Percentiles rank a stretch among this genome's conserved stretches.
These are phyloP conservation scores for Phalera bucephala DNA, from an alignment of 2,888 invertebrate genomes.

Conservation along the genomic window DNA sequence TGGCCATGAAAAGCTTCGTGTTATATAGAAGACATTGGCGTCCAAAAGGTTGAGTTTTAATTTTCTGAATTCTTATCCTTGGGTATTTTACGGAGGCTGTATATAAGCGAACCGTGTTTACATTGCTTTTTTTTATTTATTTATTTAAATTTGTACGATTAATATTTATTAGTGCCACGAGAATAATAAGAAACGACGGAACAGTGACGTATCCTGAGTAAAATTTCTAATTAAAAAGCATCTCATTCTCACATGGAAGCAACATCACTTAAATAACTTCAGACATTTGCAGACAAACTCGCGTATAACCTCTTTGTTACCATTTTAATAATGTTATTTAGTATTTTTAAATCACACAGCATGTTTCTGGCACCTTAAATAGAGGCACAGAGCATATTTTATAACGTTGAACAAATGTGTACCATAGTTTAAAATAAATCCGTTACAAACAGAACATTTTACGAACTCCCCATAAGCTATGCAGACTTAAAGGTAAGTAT, in stretches of 20 bases:
- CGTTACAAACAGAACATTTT: too few relatives aligned
- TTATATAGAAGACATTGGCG: too few relatives aligned
- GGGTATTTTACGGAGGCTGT: neutral
- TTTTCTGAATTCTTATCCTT: constrained; percentile 2
- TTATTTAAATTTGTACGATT: constrained; percentile 1
- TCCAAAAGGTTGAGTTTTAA: too few relatives aligned
- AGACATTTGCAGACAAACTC: constrained; percentile 51
- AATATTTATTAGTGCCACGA: constrained; percentile 9
- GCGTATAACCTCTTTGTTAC: constrained; percentile 40
- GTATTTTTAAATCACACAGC: constrained; percentile 38
- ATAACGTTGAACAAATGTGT: too few relatives aligned
- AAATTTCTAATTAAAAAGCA: constrained; percentile 67
- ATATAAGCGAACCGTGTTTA: neutral
- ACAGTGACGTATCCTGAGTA: constrained; percentile 47
- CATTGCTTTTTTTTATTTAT: neutral
- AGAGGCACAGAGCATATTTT: constrained; percentile 18
- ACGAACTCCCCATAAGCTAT: too few relatives aligned
- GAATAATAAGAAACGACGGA: constrained; percentile 47
- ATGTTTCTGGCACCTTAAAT: constrained; percentile 49
- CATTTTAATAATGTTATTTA: constrained; percentile 43
- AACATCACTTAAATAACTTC: constrained; percentile 49
- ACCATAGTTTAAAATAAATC: too few relatives aligned
- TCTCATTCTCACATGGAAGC: constrained; percentile 67
- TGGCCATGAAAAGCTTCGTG: too few relatives aligned
- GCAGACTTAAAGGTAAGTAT: too few relatives aligned